Conservation (phyloP, 2,888 invertebrate species). For the Drosophila testacea region DNA sequence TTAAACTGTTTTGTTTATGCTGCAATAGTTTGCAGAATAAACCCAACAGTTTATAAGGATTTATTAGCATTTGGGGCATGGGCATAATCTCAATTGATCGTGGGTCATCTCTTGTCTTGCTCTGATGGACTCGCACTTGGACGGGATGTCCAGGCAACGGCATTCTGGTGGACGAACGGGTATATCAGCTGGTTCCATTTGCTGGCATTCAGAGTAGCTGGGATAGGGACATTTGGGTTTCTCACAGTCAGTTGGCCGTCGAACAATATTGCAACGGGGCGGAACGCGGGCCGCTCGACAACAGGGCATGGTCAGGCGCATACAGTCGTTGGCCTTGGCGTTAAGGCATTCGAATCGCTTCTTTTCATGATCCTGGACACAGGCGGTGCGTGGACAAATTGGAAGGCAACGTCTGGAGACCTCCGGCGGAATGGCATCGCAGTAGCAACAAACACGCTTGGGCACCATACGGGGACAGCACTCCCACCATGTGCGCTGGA, state of each 20-base stretch:
- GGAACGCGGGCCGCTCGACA: constrained; percentile 57
- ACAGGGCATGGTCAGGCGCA: constrained; percentile 46
- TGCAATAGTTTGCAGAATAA: neutral
- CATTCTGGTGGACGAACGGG: constrained; percentile 48
- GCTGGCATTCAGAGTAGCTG: constrained; percentile 65
- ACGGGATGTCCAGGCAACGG: neutral
- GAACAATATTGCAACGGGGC: constrained; percentile 9
- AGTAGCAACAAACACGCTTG: constrained; percentile 41
- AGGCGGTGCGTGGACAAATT: constrained; percentile 22
- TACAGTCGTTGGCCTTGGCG: constrained; percentile 20
- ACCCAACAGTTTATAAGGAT: constrained; percentile 14
- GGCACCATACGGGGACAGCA: constrained; percentile 54
- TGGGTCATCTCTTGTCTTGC: neutral
- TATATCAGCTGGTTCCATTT: constrained; percentile 15
- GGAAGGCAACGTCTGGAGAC: constrained; percentile 21
- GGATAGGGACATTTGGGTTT: constrained; percentile 62
- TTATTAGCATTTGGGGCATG: constrained; percentile 29
- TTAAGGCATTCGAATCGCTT: constrained; percentile 12
- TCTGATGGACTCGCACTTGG: constrained; percentile 13
- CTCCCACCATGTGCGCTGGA: constrained; percentile 71
- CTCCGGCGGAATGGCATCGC: constrained; percentile 51
- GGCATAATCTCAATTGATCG: constrained; percentile 7
- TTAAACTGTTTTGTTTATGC: constrained; percentile 26
- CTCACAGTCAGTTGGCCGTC: constrained; percentile 3
- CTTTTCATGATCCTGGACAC: constrained; percentile 14